A percentile compares a stretch with the other conserved stretches of the same genome.
Conservation (phyloP, 92 coral and sea anemone species). For the Montipora capitata region DNA sequence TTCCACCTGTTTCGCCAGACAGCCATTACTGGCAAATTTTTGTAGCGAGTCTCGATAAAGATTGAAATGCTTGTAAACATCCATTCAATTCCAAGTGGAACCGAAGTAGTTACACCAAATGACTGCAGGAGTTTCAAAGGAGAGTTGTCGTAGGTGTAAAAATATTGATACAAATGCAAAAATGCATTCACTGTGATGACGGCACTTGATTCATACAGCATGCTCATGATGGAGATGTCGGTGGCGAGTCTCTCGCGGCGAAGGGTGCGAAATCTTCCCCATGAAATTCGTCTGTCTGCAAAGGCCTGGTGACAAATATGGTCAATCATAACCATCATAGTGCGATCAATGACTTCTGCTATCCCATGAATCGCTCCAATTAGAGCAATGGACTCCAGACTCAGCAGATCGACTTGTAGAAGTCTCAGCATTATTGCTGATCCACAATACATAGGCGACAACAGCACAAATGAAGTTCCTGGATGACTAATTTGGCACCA, state of each 20-base stretch:
- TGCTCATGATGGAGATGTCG: slow-evolving; percentile 27
- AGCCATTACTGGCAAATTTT: slow-evolving; percentile 7
- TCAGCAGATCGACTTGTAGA: slow-evolving; percentile 5
- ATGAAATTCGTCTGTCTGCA: neutral
- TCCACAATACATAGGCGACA: slow-evolving; percentile 2
- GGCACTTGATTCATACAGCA: slow-evolving; percentile 25
- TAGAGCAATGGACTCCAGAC: neutral
- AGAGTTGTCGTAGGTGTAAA: neutral
- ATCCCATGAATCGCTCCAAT: slow-evolving; percentile 15
- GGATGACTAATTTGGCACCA: slow-evolving; percentile 15
- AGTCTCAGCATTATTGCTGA: slow-evolving; percentile 8
- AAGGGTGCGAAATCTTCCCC: slow-evolving; percentile 31
- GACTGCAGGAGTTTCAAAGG: neutral
- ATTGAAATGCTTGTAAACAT: slow-evolving; percentile 17
- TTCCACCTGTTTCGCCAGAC: slow-evolving; percentile 6
- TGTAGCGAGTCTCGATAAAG: slow-evolving; percentile 8
- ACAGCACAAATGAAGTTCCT: slow-evolving; percentile 15
- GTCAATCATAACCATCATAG: slow-evolving; percentile 6
- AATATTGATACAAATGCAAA: slow-evolving; percentile 8
- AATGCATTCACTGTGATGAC: neutral
- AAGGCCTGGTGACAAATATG: slow-evolving; percentile 8
- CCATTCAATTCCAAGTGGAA: slow-evolving; percentile 22
- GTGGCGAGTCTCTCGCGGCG: slow-evolving; percentile 31
- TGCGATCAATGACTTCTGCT: slow-evolving; percentile 23
- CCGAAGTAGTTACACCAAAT: neutral